Evolutionary conservation across 2,797 vertebrate genomes (phyloP).

Genomic region (Poliocrania exsul): DNA sequence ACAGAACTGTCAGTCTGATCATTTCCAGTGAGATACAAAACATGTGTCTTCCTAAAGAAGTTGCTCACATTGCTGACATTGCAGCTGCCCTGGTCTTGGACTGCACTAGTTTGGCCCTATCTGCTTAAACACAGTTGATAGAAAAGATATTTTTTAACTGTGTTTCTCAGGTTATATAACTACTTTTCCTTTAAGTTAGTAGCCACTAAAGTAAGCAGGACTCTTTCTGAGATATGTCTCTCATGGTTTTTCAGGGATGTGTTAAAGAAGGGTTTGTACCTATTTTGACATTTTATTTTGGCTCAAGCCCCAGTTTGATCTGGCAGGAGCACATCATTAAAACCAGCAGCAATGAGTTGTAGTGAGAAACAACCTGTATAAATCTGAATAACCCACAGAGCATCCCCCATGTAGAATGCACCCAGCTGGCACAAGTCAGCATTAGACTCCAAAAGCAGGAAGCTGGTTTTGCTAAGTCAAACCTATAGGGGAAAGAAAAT

Average conservation of each 20-base stretch:
- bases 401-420: fast-evolving
- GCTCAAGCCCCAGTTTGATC: fast-evolving
- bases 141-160: background rate
- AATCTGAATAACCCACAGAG: background rate
- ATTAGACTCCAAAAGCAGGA: background rate
- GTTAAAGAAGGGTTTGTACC: background rate
- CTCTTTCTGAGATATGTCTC: background rate
- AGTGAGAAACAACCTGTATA: background rate
- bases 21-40: background rate
- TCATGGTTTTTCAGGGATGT: background rate
- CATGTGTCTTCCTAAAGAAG: background rate
- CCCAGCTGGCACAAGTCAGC: background rate
- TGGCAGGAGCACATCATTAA: background rate
- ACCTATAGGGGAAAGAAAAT: background rate
- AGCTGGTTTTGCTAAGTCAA: background rate
- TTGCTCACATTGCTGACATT: background rate
- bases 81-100: background rate
- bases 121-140: background rate
- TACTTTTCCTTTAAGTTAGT: background rate
- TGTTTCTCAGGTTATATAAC: background rate
- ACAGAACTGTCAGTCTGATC: background rate
- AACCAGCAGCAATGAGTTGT: background rate
- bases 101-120: background rate
- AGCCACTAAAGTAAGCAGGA: background rate
- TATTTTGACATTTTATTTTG: background rate